These are phyloP conservation scores for Apistogramma diplotaenia DNA, from an alignment of 2,113 vertebrate species.

Conservation along the genomic window DNA sequence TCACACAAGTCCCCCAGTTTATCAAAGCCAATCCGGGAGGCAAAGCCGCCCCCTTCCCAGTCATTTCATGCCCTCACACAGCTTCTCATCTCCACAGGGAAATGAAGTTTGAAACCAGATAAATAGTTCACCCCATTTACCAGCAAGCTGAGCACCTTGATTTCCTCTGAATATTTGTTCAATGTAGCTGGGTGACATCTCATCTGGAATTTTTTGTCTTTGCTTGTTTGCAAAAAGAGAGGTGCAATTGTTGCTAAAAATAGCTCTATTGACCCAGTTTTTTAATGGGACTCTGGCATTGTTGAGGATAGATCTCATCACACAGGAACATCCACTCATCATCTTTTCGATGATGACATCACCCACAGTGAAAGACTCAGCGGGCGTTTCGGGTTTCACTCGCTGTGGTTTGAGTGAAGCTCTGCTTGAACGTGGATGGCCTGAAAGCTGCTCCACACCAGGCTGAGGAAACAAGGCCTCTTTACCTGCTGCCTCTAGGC, in stretches of 20 bases:
- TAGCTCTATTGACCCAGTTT: constrained; percentile 76
- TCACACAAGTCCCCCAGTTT: constrained; percentile 62
- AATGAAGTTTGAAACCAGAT: constrained; percentile 73
- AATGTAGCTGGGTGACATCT: constrained; percentile 44
- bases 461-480: not conserved
- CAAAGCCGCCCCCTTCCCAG: constrained; percentile 36
- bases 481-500: not conserved
- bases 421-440: not conserved
- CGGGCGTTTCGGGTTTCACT: not conserved
- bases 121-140: constrained; percentile 70
- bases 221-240: constrained; percentile 64
- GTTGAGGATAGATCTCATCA: constrained; percentile 55
- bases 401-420: not conserved
- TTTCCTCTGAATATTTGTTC: constrained; percentile 62
- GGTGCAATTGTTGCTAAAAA: constrained; percentile 70
- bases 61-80: constrained; percentile 54
- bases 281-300: constrained; percentile 60
- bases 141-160: constrained; percentile 59
- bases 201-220: constrained; percentile 59
- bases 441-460: not conserved
- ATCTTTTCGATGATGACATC: constrained; percentile 22
- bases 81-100: constrained; percentile 66
- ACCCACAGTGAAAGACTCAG: not conserved
- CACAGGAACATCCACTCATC: constrained; percentile 30
- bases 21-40: constrained; percentile 68